Base-by-base conservation (phyloP, 2,888 invertebrate genomes). In the Hirtodrosophila cameraria region DNA sequence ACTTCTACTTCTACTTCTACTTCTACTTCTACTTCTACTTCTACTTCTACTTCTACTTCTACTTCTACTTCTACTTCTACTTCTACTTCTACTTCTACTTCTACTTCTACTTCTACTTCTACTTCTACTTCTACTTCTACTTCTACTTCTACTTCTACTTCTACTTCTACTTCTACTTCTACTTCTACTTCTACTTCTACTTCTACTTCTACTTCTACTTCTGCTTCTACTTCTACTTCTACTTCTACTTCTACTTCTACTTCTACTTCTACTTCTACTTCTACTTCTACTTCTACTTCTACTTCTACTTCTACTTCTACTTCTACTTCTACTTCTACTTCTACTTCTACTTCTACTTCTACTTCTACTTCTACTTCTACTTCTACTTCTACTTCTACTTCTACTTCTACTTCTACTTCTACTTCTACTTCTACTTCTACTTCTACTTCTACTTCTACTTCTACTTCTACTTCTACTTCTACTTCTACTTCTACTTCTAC, bases 11-110 rank as follows among this genome's bases (percentile, higher is more conserved):
- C n/a, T n/a, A n/a, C 1, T 11, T 1, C 33, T 18, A 2, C 5
- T 30, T 15, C 0, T 4, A 88, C 9, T 49, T 12, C n/a, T n/a
- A n/a, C 1, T 11, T 1, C 33, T 18, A 2, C 5, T 30, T 15
- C 0, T 4, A 88, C 9, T 49, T 12, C n/a, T n/a, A n/a, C 1
- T 11, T 1, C 33, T 18, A 2, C 5, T 30, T 15, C 0, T 4
- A 88, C 9, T 49, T 12, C n/a, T n/a, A n/a, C 1, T 11, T 1
- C 33, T 18, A 2, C 5, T 30, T 15, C 0, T 4, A 88, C 9
- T 49, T 12, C n/a, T n/a, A n/a, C 1, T 11, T 1, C 33, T 18
- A 2, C 5, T 30, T 15, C 0, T 4, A 88, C 9, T 49, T 12
- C n/a, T n/a, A n/a, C 1, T 11, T 1, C 33, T 18, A 2, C 5